Base-by-base conservation (phyloP, 2,113 vertebrate species). In the Bolborhynchus lineola region DNA sequence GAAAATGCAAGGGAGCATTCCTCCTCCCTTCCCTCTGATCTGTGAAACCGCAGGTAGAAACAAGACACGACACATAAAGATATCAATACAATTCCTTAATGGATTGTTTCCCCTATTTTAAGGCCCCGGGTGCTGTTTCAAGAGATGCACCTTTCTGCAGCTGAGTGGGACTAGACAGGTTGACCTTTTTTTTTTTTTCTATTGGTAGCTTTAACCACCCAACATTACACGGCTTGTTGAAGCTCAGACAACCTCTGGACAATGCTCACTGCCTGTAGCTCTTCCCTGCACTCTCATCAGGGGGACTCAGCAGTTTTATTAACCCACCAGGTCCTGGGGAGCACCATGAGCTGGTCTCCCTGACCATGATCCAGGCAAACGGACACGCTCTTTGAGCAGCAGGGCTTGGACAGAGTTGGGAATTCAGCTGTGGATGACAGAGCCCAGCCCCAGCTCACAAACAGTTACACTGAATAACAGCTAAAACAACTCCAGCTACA, bases 361-460 rank as follows among this genome's bases (percentile, higher is more conserved):
- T 2, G 3, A 23, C 17, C 53, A 68, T 0, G 44, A 77, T 26
- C 11, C 68, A 75, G 31, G 28, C 0, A 13, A 87, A 12, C 3
- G 15, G 33, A 79, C 4, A 4, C 3, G 12, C 6, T 77, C 33
- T 55, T 74, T 1, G 7, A 44, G 39, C 65, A 84, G 37, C 42
- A 47, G 0, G 0, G n/a, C 29, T 14, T 11, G 24, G n/a, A n/a
- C 25, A 67, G 55, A 80, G 63, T 23, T 17, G 41, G 74, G 39
- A 85, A 55, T 0, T 0, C 0, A 5, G 29, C 8, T 71, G 41
- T 0, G 1, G 33, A 12, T 26, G 28, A 23, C 42, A 71, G 55
- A 84, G 55, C 39, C 47, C 19, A 52, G 47, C 5, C 35, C 8
- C 47, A 82, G 64, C 80, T 80, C 64, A 20, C 23, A 76, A 94